These are phyloP conservation scores for Crocodylus rhombifer DNA, from an alignment of 2,797 vertebrate genomes.

Conservation along the genomic window DNA sequence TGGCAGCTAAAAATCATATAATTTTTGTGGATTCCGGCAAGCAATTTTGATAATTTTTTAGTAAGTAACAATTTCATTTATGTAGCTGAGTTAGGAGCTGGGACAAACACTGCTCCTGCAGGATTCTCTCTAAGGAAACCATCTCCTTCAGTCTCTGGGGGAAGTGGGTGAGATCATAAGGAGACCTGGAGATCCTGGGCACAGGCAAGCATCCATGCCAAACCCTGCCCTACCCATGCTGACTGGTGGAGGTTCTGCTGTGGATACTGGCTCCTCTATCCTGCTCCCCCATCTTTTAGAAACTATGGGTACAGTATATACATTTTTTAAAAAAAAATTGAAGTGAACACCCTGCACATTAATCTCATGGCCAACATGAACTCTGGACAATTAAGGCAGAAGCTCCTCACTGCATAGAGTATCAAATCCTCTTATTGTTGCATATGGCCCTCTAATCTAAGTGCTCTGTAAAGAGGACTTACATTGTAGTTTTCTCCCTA, in stretches of 20 bases:
- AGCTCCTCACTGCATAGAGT: constrained; percentile 33
- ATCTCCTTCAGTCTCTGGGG: too few relatives aligned
- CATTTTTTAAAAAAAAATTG: too few relatives aligned
- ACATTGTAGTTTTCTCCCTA: constrained; percentile 6
- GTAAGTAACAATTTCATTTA: background rate
- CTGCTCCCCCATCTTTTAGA: too few relatives aligned
- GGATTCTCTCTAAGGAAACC: too few relatives aligned
- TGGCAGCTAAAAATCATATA: background rate
- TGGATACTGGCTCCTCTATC: too few relatives aligned
- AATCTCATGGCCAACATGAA: background rate
- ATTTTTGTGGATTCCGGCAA: background rate
- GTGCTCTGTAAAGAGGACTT: constrained; percentile 16
- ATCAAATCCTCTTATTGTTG: constrained; percentile 68
- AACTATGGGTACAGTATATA: too few relatives aligned
- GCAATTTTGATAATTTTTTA: background rate
- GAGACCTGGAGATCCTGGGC: too few relatives aligned
- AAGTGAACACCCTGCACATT: background rate
- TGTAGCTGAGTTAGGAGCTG: background rate
- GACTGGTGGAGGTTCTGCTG: too few relatives aligned
- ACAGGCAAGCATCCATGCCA: background rate
- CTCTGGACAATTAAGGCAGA: constrained; percentile 48
- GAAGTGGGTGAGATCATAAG: too few relatives aligned
- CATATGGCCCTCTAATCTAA: constrained; percentile 61
- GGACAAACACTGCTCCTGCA: too few relatives aligned
- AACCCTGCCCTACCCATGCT: background rate